Evolutionary conservation across 2,888 invertebrate genomes (phyloP), one percentile per base, ranked within the genome.

Genomic region (Eutolmus rufibarbis): DNA sequence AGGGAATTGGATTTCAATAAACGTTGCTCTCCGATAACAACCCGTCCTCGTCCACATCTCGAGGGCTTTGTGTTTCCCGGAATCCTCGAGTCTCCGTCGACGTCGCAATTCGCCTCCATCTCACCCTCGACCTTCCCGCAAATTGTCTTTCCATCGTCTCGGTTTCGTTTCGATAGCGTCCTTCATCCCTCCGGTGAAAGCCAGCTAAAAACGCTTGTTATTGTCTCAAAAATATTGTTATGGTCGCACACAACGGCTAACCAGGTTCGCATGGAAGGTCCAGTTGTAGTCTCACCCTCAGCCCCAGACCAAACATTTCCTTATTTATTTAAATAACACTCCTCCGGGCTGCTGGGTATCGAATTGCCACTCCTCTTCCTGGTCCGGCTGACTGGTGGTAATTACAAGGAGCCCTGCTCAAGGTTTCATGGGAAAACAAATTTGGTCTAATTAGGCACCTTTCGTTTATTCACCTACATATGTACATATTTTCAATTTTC

Each of bases 1-100:
- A 37, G 79, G 79, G 79, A 87, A 78, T 86, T 86, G 87, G 87
- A 87, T 87, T 88, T 88, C 88, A 88, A 87, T 88, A 88, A 87
- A 87, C 74, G 87, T 81, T 77, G 85, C 85, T 85, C 74, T 46
- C 85, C 85, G 85, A 85, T 85, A 85, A 85, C 85, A 85, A 85
- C 85, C 51, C 74, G 43, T 84, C 74, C 74, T 34, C 74, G 43
- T 37, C 74, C 74, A 46, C 85, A 85, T 85, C 85, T 74, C 85
- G 28, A 85, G 74, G 85, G 85, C 74, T 85, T 85, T 84, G 82
- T 37, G 66, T 84, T 84, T 66, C 82, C 34, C 51, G 79, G n/a
- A 77, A 43, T 82, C 34, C 14, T 46, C 57, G 56, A 56, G 66
- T 82, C 8, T n/a, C 16, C 40, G 76, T 14, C n/a, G 31, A 34